Conservation (phyloP, 1,140 invertebrate species). For the Ceratosolen solmsi region DNA sequence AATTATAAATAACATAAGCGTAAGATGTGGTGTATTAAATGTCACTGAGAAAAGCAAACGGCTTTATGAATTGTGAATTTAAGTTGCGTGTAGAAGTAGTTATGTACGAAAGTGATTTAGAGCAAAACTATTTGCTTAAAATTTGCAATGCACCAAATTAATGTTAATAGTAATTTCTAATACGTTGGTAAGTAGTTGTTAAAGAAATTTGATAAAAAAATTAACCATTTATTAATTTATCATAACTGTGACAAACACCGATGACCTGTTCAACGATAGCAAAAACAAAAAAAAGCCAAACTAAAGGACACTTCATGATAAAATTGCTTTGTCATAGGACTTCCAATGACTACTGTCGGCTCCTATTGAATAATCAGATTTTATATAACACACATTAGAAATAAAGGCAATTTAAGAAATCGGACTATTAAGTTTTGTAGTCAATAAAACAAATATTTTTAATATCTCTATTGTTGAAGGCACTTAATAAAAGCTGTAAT, state of each 20-base stretch:
- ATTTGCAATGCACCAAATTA: no score
- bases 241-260: neutral
- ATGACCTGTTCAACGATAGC: neutral
- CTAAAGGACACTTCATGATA: neutral
- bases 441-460: neutral
- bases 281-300: neutral
- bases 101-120: no score
- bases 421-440: neutral
- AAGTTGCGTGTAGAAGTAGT: no score
- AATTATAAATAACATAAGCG: no score
- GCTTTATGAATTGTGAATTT: no score
- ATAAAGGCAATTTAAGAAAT: conserved; percentile 8
- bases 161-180: no score
- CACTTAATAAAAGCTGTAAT: neutral
- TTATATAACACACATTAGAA: conserved; percentile 2
- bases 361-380: neutral
- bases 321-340: neutral
- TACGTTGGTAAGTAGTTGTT: no score
- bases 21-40: no score
- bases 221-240: conserved; percentile 22
- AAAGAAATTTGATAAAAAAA: neutral
- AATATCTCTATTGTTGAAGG: neutral
- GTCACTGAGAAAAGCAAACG: no score
- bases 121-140: no score
- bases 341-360: neutral